Evolutionary conservation across 2,113 vertebrate genomes (phyloP).

Genomic region (Mugil cephalus): DNA sequence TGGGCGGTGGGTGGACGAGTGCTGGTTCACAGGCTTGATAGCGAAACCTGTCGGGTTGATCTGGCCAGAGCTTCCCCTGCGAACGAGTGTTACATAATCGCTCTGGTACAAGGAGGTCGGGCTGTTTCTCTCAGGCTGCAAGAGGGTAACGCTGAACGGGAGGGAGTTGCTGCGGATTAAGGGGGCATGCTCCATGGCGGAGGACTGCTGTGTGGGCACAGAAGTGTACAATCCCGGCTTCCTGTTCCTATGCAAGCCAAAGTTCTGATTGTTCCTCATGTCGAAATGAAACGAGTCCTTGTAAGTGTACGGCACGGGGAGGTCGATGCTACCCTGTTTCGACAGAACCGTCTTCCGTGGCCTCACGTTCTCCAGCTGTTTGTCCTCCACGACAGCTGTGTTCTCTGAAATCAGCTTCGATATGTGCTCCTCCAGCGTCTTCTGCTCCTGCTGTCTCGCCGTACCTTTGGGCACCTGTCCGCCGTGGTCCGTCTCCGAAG

Average conservation of each 20-base stretch:
- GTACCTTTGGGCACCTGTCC: slow-evolving; percentile 50
- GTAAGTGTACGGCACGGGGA: slow-evolving; percentile 95
- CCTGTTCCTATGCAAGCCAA: slow-evolving; percentile 70
- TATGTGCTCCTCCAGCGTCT: slow-evolving; percentile 91
- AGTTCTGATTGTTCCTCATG: slow-evolving; percentile 83
- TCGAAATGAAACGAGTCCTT: slow-evolving; percentile 98
- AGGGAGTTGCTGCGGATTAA: slow-evolving; percentile 93
- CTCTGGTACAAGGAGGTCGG: slow-evolving; percentile 40
- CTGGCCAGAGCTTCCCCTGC: slow-evolving; percentile 70
- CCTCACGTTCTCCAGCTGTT: slow-evolving; percentile 90
- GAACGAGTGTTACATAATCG: slow-evolving; percentile 56
- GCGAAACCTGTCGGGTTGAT: slow-evolving; percentile 74
- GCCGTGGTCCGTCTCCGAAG: slow-evolving; percentile 48
- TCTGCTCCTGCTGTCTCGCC: slow-evolving; percentile 85
- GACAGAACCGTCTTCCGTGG: slow-evolving; percentile 93
- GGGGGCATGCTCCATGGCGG: slow-evolving; percentile 82
- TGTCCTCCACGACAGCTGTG: slow-evolving; percentile 91
- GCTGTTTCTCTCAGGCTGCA: slow-evolving; percentile 66
- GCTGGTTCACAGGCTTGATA: slow-evolving; percentile 81
- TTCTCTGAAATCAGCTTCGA: slow-evolving; percentile 94
- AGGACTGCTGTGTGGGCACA: slow-evolving; percentile 89
- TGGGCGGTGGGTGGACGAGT: slow-evolving; percentile 86
- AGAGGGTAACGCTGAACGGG: slow-evolving; percentile 84
- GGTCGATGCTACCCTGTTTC: slow-evolving; percentile 96
- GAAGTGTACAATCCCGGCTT: slow-evolving; percentile 87